phyloP scores from a whole-genome alignment of 2,113 vertebrate species.

The Lasiurus borealis region DNA sequence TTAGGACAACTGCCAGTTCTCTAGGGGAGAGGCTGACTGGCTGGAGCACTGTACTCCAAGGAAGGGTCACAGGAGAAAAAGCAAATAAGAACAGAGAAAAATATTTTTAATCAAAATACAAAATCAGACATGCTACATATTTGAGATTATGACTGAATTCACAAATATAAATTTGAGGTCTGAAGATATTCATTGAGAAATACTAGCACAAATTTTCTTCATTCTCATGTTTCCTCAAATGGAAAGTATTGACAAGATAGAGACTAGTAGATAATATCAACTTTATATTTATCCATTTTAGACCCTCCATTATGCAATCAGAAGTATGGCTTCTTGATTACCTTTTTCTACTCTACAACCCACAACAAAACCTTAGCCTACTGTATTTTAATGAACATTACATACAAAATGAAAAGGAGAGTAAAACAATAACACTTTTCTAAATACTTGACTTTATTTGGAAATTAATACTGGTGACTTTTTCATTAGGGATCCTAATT shows the following conservation, averaged over 20 bases:
- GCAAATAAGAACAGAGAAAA: neutral
- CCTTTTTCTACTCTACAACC: neutral
- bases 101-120: neutral
- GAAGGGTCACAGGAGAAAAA: neutral
- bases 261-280: neutral
- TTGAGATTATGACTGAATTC: constrained; percentile 18
- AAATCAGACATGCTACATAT: neutral
- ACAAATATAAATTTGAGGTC: neutral
- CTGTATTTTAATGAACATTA: neutral
- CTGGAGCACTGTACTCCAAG: neutral
- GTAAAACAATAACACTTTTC: constrained; percentile 35
- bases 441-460: constrained; percentile 39
- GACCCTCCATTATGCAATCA: neutral
- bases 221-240: constrained; percentile 10
- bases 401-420: neutral
- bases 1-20: neutral
- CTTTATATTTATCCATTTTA: constrained; percentile 30
- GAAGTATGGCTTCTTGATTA: neutral
- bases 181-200: constrained; percentile 3
- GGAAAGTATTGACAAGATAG: neutral
- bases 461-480: constrained; percentile 1
- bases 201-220: neutral
- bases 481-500: constrained; percentile 39
- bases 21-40: neutral
- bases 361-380: neutral